Evolutionary conservation across 2,113 vertebrate species (phyloP).

Genomic region (Hypomesus transpacificus): DNA sequence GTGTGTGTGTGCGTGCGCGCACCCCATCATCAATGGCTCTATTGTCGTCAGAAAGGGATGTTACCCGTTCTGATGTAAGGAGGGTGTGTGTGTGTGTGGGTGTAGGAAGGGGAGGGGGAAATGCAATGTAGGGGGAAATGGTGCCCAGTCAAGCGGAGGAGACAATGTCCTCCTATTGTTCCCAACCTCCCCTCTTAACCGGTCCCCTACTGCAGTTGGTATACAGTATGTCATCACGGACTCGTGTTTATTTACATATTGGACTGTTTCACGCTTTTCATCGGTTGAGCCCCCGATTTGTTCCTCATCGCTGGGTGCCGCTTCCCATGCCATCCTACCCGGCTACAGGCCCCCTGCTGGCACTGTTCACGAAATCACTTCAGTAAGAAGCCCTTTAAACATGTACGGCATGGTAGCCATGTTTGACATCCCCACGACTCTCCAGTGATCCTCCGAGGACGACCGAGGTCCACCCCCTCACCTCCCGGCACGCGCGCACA

Average conservation of each 20-base stretch:
- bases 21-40: constrained; percentile 16
- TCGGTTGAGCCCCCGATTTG: background rate
- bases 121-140: background rate
- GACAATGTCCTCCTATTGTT: constrained; percentile 22
- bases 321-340: background rate
- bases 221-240: no score
- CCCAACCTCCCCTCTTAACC: background rate
- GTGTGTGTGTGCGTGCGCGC: constrained; percentile 3
- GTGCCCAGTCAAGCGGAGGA: constrained; percentile 18
- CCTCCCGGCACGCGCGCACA: background rate
- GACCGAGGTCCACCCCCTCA: background rate
- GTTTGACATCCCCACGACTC: background rate
- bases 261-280: background rate
- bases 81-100: background rate
- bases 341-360: no score
- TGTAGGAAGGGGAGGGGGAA: background rate
- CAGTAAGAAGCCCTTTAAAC: no score
- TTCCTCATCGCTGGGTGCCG: constrained; percentile 1
- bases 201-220: background rate
- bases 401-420: no score
- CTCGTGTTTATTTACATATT: background rate
- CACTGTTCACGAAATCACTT: no score
- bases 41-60: constrained; percentile 6
- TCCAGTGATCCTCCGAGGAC: background rate
- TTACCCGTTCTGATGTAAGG: background rate